phyloP scores from a whole-genome alignment of 2,797 vertebrate genomes.

The Crossoptilon crossoptilon region DNA sequence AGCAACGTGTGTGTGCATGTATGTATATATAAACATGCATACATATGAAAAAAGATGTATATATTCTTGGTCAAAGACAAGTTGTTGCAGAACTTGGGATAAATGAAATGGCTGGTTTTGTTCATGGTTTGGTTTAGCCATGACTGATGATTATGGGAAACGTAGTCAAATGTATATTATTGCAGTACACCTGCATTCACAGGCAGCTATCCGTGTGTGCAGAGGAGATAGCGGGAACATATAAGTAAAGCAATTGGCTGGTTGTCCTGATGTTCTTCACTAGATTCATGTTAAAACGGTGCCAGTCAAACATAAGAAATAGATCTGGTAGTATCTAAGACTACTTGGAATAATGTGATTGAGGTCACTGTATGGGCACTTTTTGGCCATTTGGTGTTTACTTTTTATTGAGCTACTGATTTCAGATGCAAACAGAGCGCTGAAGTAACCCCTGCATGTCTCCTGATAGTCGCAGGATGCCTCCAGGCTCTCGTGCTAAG shows the following conservation, averaged over 20 bases:
- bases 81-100: not conserved
- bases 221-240: slow-evolving; percentile 22
- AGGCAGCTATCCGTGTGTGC: slow-evolving; percentile 27
- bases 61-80: not conserved
- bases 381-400: not conserved
- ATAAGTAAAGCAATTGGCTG: not conserved
- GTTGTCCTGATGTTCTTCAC: not conserved
- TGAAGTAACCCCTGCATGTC: not conserved
- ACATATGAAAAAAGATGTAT: not conserved
- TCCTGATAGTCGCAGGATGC: not conserved
- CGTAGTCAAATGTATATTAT: slow-evolving; percentile 47
- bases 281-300: slow-evolving; percentile 30
- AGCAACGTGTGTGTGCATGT: not conserved
- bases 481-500: not conserved
- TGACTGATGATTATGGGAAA: not conserved
- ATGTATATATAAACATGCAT: not conserved
- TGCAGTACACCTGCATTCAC: slow-evolving; percentile 28
- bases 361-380: not conserved
- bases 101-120: not conserved
- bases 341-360: rapidly evolving
- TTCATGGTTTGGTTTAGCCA: slow-evolving; percentile 28
- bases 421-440: not conserved
- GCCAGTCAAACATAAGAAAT: not conserved
- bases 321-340: not conserved
- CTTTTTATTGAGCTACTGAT: not conserved